Conservation (phyloP, 2,888 invertebrate genomes). For the Oscheius myriophilus region DNA sequence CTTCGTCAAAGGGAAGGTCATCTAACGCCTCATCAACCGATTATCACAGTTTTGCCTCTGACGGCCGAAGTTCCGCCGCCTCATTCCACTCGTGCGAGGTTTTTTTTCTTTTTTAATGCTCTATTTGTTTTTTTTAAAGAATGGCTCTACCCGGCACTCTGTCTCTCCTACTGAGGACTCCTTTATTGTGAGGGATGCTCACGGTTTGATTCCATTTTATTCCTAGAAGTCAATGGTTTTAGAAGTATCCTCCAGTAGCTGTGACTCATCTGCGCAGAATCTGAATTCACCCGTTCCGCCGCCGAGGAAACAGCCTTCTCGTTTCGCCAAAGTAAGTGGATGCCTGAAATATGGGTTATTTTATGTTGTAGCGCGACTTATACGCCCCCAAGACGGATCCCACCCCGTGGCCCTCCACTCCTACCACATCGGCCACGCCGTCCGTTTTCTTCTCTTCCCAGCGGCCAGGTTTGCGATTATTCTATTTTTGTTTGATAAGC, state of each 20-base stretch:
- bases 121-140: no score
- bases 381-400: neutral
- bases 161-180: neutral
- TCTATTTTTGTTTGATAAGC: neutral
- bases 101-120: no score
- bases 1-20: no score
- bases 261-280: neutral
- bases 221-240: neutral
- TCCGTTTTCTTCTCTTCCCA: neutral
- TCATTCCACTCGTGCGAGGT: neutral
- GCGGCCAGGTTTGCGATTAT: neutral
- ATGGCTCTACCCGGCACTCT: neutral
- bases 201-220: neutral
- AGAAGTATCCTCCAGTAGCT: conserved; percentile 4
- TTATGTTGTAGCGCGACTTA: neutral
- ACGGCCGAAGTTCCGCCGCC: neutral
- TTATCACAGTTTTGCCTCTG: conserved; percentile 15
- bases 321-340: conserved; percentile 7
- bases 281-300: neutral
- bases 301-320: conserved; percentile 10
- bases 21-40: neutral
- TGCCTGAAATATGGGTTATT: no score
- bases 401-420: no score
- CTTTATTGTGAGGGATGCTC: conserved; percentile 4
- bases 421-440: no score